Base-by-base conservation (phyloP, 2,113 vertebrate species). In the Indri indri region DNA sequence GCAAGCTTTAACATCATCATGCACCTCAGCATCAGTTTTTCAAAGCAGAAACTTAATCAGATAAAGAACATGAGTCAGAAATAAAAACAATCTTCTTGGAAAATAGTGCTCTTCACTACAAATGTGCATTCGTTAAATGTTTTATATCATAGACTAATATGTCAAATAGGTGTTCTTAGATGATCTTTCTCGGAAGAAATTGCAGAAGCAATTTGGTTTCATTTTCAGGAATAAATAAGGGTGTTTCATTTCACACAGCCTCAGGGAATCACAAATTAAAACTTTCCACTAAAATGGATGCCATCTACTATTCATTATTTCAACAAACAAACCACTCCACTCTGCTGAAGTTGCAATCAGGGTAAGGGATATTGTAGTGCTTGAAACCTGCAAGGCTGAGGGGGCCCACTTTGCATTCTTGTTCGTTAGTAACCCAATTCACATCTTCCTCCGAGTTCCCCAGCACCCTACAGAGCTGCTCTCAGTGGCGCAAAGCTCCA, bases 231-330 rank as follows among this genome's bases (percentile, higher is more conserved):
- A 95, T 96, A 95, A 97, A 88, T 96, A 97, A 96, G 96, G 61
- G 95, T 96, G 85, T 95, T 97, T 96, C 73, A 96, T 97, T 96
- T 97, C 95, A 96, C 50, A 97, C 81, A 96, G 97, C 97, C 97
- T 97, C 80, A 52, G 90, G 96, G 95, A 98, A 91, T 95, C 90
- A 97, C 95, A 98, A 97, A 98, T 98, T 97, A 97, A 97, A 97
- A 97, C 66, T 90, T 96, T 95, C 87, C 71, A 88, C 95, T 95
- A 94, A 96, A 97, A 90, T 94, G 66, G 91, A 96, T 97, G 96
- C 77, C 93, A 97, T 95, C 94, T 94, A 97, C 93, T 95, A 79
- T 97, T 97, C 94, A 97, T 96, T 98, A 97, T 97, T 97, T 97
- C 92, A 94, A 84, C 90, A 97, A 96, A 97, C 89, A 96, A 94